A percentile compares a stretch with the other conserved stretches of the same genome.
Evolutionary conservation across 2,797 vertebrate genomes (phyloP).

Genomic region (Coregonus sp.): DNA sequence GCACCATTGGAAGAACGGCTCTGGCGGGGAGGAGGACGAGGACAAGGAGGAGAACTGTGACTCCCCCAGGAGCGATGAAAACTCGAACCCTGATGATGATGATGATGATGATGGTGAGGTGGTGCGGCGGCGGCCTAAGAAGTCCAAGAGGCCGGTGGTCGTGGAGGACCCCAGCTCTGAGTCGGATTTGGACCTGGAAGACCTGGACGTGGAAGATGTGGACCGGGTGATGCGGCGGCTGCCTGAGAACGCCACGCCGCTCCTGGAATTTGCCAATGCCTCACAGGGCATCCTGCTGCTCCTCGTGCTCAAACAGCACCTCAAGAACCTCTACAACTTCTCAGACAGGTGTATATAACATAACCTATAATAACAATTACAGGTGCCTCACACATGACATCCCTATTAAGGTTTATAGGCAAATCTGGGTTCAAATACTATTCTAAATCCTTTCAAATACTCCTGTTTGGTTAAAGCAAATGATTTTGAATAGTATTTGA

Average conservation of each 20-base stretch:
- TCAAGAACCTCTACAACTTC: slow-evolving; percentile 97
- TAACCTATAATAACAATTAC: not conserved
- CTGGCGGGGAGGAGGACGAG: slow-evolving; percentile 59
- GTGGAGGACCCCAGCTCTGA: slow-evolving; percentile 72
- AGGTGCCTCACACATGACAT: not conserved
- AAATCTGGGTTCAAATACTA: not conserved
- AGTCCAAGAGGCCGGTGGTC: slow-evolving; percentile 72
- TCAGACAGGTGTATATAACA: slow-evolving; percentile 85
- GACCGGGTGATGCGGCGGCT: slow-evolving; percentile 92
- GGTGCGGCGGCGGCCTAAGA: slow-evolving; percentile 83
- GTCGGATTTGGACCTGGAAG: slow-evolving; percentile 88
- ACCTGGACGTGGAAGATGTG: slow-evolving; percentile 85
- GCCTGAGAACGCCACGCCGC: slow-evolving; percentile 85
- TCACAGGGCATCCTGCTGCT: slow-evolving; percentile 96
- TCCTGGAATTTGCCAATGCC: slow-evolving; percentile 94
- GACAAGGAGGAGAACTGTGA: slow-evolving; percentile 64
- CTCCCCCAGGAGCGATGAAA: slow-evolving; percentile 65
- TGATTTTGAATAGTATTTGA: too few species aligned
- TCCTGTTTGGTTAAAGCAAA: not conserved
- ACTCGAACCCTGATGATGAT: slow-evolving; percentile 28
- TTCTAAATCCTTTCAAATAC: not conserved
- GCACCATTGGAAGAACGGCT: slow-evolving; percentile 57
- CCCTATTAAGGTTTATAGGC: not conserved
- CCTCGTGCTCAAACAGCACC: slow-evolving; percentile 95
- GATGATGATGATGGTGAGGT: slow-evolving; percentile 55